A percentile compares a stretch with the other conserved stretches of the same genome.
These are phyloP conservation scores for Phyllotreta striolata DNA, from an alignment of 2,888 invertebrate genomes.

Conservation along the genomic window DNA sequence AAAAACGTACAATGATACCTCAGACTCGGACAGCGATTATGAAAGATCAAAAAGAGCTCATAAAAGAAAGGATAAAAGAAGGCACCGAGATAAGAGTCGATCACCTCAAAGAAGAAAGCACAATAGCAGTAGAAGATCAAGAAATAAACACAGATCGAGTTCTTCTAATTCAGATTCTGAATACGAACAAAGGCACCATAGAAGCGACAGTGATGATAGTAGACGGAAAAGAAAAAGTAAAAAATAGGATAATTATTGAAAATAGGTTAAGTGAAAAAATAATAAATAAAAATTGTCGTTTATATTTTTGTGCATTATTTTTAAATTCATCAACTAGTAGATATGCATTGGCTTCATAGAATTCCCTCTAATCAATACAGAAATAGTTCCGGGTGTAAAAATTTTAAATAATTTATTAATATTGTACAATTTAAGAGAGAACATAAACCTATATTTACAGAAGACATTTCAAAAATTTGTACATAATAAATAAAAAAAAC, in stretches of 20 bases:
- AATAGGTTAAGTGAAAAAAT: no score
- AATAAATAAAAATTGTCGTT: no score
- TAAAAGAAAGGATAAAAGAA: slow-evolving; percentile 35
- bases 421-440: slow-evolving; percentile 30
- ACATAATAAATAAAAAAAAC: slow-evolving; percentile 28
- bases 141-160: slow-evolving; percentile 34
- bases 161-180: slow-evolving; percentile 34
- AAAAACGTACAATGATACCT: slow-evolving; percentile 15
- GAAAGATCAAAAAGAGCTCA: slow-evolving; percentile 27
- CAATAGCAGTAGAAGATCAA: slow-evolving; percentile 26
- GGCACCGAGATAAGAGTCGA: slow-evolving; percentile 38
- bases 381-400: neutral
- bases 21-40: slow-evolving; percentile 33
- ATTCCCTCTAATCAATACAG: no score
- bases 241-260: neutral
- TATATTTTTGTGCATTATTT: no score
- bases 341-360: no score
- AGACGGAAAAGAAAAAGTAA: slow-evolving; percentile 31
- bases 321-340: no score
- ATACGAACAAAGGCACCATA: slow-evolving; percentile 36
- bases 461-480: slow-evolving; percentile 27
- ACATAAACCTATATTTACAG: slow-evolving; percentile 28
- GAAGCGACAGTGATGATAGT: slow-evolving; percentile 33
- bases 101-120: slow-evolving; percentile 35
- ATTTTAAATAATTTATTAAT: slow-evolving; percentile 23